Evolutionary conservation across 1,140 invertebrate species (phyloP).

Genomic region (Daktulosphaira vitifoliae): DNA sequence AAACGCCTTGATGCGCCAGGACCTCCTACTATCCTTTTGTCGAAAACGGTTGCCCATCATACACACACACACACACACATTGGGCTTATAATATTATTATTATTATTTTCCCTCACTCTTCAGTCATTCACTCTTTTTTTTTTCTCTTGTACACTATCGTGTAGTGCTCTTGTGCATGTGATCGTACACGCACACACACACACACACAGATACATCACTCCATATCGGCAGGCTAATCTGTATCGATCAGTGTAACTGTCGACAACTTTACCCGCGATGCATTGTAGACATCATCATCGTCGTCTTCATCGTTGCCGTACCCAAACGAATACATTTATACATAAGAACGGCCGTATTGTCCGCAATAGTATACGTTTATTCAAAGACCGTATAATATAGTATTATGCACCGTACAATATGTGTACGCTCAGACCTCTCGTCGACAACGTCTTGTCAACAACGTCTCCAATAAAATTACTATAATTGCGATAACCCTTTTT

Average conservation of each 20-base stretch:
- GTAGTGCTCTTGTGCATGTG: not conserved
- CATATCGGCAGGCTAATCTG: constrained; percentile 10
- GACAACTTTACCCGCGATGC: constrained; percentile 21
- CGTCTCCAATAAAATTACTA: no score
- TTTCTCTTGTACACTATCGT: not conserved
- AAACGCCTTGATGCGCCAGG: constrained; percentile 20
- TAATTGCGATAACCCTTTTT: no score
- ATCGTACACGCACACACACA: not conserved
- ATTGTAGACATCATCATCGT: not conserved
- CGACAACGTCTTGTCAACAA: no score
- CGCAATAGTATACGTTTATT: no score
- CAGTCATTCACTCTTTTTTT: not conserved
- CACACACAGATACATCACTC: not conserved
- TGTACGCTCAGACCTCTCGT: no score
- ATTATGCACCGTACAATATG: no score
- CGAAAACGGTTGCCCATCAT: not conserved
- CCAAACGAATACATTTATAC: no score
- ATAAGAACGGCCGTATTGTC: no score
- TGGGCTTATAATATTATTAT: no score
- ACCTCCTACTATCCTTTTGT: constrained; percentile 33
- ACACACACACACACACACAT: not conserved
- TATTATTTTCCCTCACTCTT: not conserved
- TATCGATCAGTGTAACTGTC: constrained; percentile 32
- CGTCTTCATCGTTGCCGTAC: no score
- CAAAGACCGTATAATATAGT: no score